Evolutionary conservation across 2,797 vertebrate species (phyloP).

Genomic region (Coreius guichenoti): DNA sequence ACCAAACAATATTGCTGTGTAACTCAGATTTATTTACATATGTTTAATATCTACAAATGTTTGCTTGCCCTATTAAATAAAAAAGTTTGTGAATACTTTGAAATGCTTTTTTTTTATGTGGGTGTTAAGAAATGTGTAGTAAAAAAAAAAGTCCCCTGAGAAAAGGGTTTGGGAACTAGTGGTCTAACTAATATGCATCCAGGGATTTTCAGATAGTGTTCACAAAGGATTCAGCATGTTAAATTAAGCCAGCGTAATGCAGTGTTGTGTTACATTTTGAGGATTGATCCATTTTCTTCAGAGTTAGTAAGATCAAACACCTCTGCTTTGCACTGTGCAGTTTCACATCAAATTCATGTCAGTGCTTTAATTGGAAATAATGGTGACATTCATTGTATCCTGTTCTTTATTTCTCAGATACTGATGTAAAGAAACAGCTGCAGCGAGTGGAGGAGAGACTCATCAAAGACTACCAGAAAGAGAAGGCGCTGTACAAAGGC

Average conservation of each 20-base stretch:
- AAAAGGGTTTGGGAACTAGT: neutral
- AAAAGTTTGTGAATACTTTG: neutral
- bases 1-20: neutral
- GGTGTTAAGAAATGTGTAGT: neutral
- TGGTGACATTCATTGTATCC: neutral
- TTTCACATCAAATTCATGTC: neutral
- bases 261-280: constrained; percentile 1
- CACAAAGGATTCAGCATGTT: neutral
- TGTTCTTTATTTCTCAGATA: constrained; percentile 73
- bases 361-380: neutral
- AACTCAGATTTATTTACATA: neutral
- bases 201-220: neutral
- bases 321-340: neutral
- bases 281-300: constrained; percentile 11
- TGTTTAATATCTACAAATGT: neutral
- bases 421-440: constrained; percentile 83
- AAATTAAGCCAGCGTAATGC: neutral
- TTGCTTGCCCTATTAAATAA: neutral
- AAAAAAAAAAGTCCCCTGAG: neutral
- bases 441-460: constrained; percentile 84
- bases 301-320: neutral
- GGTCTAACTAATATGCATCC: constrained; percentile 6
- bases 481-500: constrained; percentile 85
- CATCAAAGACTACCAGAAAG: constrained; percentile 80
- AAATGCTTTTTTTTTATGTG: neutral